Conservation (phyloP, 2,888 invertebrate species). For the Danaus chrysippus region DNA sequence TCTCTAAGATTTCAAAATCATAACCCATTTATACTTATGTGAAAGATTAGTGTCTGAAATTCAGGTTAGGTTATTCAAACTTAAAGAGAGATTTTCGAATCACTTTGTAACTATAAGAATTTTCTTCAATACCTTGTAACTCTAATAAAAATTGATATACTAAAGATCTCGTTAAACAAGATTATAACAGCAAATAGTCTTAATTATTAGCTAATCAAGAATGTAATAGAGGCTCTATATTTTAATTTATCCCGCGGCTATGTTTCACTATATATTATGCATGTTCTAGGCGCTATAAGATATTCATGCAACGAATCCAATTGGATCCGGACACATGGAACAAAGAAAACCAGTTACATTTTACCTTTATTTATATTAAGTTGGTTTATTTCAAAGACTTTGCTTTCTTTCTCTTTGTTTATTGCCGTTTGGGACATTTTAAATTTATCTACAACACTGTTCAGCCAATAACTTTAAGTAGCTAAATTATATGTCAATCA, state of each 20-base stretch:
- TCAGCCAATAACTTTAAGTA: too few relatives aligned
- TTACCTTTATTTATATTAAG: constrained; percentile 1
- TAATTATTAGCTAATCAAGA: constrained; percentile 19
- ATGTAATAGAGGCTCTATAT: constrained; percentile 31
- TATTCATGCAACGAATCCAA: constrained; percentile 51
- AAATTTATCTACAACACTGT: too few relatives aligned
- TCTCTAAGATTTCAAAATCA: too few relatives aligned
- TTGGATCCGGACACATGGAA: constrained; percentile 40
- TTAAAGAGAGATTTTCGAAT: too few relatives aligned
- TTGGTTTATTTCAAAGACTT: constrained; percentile 4
- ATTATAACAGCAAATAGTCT: background rate
- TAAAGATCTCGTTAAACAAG: background rate
- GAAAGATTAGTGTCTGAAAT: too few relatives aligned
- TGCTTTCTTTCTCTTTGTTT: constrained; percentile 2
- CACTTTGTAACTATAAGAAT: too few relatives aligned
- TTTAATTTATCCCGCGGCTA: constrained; percentile 31
- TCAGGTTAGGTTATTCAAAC: too few relatives aligned
- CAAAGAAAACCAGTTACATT: constrained; percentile 36
- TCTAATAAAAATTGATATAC: background rate
- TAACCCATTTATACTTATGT: too few relatives aligned
- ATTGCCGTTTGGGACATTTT: background rate
- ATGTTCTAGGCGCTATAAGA: constrained; percentile 42
- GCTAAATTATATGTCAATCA: too few relatives aligned
- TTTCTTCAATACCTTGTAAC: too few relatives aligned
- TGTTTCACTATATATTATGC: constrained; percentile 43